Evolutionary conservation across 2,113 vertebrate genomes (phyloP).

Genomic region (Apeltes quadracus): DNA sequence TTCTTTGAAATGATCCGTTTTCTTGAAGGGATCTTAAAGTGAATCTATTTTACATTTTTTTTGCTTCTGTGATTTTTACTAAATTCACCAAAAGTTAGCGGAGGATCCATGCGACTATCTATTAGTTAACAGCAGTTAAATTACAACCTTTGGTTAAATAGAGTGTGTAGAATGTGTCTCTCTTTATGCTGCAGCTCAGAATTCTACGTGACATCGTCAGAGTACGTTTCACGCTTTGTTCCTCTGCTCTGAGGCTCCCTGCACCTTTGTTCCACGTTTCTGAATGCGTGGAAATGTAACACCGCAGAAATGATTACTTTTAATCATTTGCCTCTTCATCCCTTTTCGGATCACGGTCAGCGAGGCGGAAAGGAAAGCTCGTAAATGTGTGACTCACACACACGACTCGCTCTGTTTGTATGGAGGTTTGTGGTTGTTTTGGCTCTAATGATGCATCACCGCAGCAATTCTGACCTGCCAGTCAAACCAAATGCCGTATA

Average conservation of each 20-base stretch:
- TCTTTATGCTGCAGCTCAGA: slow-evolving; percentile 22
- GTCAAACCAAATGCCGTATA: neutral
- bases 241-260: slow-evolving; percentile 34
- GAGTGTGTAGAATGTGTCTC: slow-evolving; percentile 17
- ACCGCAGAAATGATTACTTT: slow-evolving; percentile 32
- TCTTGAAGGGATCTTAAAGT: neutral
- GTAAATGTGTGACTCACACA: neutral
- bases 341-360: slow-evolving; percentile 43
- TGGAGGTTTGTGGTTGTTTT: neutral
- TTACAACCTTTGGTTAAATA: neutral
- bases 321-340: slow-evolving; percentile 28
- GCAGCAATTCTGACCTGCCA: neutral
- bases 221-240: slow-evolving; percentile 54
- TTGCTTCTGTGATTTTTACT: neutral
- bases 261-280: slow-evolving; percentile 52
- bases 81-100: neutral
- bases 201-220: slow-evolving; percentile 44
- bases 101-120: neutral
- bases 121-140: neutral
- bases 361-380: slow-evolving; percentile 30
- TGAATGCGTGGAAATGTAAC: slow-evolving; percentile 42
- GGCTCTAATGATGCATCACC: neutral
- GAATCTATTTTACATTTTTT: neutral
- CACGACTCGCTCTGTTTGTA: slow-evolving; percentile 20
- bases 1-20: neutral